phyloP scores from a whole-genome alignment of 2,888 invertebrate species.

The Lithophane ornitopus region DNA sequence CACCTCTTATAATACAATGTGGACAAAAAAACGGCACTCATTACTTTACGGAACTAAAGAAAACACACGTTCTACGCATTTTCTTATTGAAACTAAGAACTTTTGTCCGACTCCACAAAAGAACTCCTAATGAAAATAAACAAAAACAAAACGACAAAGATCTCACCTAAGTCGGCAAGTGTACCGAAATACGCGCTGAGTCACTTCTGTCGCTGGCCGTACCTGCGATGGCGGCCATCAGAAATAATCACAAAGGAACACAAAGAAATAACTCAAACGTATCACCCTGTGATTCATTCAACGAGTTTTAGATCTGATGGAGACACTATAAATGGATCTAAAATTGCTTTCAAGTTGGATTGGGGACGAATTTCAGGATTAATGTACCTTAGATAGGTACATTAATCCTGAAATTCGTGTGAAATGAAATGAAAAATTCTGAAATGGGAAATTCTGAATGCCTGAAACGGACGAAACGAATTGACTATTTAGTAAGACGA shows the following conservation, averaged over 20 bases:
- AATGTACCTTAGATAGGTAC: no score
- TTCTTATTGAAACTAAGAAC: background rate
- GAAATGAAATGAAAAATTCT: no score
- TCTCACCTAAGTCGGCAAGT: constrained; percentile 64
- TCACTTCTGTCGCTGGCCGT: constrained; percentile 66
- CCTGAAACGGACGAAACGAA: background rate
- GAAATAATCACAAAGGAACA: constrained; percentile 82
- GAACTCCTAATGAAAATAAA: constrained; percentile 56
- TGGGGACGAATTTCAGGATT: background rate
- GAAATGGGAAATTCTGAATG: background rate
- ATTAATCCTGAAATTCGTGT: no score
- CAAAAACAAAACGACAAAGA: constrained; percentile 61
- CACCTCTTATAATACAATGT: background rate
- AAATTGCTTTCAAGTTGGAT: constrained; percentile 4
- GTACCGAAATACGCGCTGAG: constrained; percentile 72
- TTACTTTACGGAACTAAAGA: no score
- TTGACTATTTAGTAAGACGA: no score
- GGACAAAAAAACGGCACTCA: background rate
- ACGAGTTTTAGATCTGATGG: constrained; percentile 52
- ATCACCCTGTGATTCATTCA: constrained; percentile 70
- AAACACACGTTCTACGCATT: constrained; percentile 2
- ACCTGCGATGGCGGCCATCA: constrained; percentile 72
- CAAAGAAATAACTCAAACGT: constrained; percentile 77
- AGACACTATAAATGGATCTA: constrained; percentile 52
- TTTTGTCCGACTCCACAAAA: constrained; percentile 44